Conservation (phyloP, 2,797 vertebrate species). For the Pagetopsis macropterus region DNA sequence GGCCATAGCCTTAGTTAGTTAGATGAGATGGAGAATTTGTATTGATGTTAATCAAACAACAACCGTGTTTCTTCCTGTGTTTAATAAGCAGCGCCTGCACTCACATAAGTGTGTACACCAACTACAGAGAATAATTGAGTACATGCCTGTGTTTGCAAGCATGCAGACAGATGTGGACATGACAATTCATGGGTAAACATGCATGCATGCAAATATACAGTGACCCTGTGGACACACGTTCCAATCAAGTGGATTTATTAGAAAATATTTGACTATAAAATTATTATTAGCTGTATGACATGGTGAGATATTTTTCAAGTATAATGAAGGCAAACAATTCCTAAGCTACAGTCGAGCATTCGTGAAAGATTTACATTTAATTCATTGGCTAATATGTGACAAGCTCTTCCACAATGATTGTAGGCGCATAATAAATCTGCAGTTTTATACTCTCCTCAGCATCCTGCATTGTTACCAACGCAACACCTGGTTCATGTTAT, state of each 20-base stretch:
- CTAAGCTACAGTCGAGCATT: not conserved
- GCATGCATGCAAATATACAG: conserved; percentile 23
- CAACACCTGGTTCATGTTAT: conserved; percentile 23
- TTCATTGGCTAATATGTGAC: conserved; percentile 1
- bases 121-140: conserved; percentile 31
- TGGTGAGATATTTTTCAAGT: conserved; percentile 1
- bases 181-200: conserved; percentile 22
- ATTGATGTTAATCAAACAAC: conserved; percentile 80
- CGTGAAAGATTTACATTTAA: conserved; percentile 22
- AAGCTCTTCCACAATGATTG: not conserved
- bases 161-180: conserved; percentile 7
- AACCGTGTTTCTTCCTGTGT: conserved; percentile 66
- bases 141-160: conserved; percentile 29
- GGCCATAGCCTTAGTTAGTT: conserved; percentile 70
- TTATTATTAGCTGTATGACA: not conserved
- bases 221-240: conserved; percentile 9
- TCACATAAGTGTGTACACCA: conserved; percentile 28
- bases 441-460: not conserved
- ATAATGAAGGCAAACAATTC: conserved; percentile 12
- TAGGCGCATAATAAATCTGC: not conserved
- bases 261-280: conserved; percentile 12
- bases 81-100: conserved; percentile 66
- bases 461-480: conserved; percentile 8
- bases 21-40: conserved; percentile 74
- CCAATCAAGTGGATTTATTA: conserved; percentile 30